Percentiles rank a stretch among this genome's conserved stretches.
Evolutionary conservation across 2,888 invertebrate species (phyloP).

Genomic region (Cataglyphis livida): DNA sequence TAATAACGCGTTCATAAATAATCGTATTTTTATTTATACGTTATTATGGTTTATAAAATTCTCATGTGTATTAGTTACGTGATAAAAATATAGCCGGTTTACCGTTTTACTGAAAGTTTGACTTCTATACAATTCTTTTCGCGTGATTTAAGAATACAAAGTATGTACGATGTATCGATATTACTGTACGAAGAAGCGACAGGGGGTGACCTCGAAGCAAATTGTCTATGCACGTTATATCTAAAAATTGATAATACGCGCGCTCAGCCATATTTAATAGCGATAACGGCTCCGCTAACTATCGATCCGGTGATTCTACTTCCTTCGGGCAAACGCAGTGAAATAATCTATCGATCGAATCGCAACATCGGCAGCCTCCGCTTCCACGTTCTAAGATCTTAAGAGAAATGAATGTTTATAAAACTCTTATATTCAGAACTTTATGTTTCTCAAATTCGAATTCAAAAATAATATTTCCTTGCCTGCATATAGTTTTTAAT

Average conservation of each 20-base stretch:
- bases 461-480: background rate
- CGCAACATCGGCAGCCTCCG: background rate
- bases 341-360: constrained; percentile 43
- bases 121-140: background rate
- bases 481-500: background rate
- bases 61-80: background rate
- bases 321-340: constrained; percentile 42
- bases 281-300: constrained; percentile 64
- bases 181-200: background rate
- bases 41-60: constrained; percentile 26
- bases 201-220: constrained; percentile 10
- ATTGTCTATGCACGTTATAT: constrained; percentile 15
- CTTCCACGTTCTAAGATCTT: background rate
- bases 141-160: background rate
- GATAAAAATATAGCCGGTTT: constrained; percentile 23
- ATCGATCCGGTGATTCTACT: constrained; percentile 59
- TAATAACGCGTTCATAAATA: constrained; percentile 32
- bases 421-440: background rate
- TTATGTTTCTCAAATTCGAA: background rate
- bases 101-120: constrained; percentile 2
- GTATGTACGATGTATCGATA: background rate
- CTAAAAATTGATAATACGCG: constrained; percentile 19
- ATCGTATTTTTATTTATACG: constrained; percentile 32
- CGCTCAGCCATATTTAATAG: constrained; percentile 53
- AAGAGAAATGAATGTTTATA: background rate